A percentile compares a stretch with the other conserved stretches of the same genome.
Conservation (phyloP, 2,113 vertebrate genomes). For the Boleophthalmus pectinirostris region DNA sequence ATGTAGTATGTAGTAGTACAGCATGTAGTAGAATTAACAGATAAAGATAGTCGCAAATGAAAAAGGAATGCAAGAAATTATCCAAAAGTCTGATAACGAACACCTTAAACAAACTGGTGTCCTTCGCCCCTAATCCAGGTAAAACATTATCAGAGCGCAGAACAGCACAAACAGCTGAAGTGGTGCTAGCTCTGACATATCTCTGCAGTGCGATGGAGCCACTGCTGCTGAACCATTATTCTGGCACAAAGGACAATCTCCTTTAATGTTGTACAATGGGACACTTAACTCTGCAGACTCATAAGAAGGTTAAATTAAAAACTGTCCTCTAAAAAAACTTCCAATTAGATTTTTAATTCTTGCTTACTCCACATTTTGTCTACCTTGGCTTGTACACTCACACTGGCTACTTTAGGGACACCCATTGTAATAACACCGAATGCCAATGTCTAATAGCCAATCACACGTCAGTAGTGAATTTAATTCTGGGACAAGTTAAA, state of each 20-base stretch:
- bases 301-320: conserved; percentile 9
- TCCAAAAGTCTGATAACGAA: background rate
- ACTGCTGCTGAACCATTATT: conserved; percentile 11
- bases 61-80: background rate
- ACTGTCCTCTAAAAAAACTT: conserved; percentile 3
- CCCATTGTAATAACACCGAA: background rate
- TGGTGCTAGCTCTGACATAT: conserved; percentile 1
- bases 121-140: background rate
- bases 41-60: too few relatives aligned
- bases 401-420: conserved; percentile 15
- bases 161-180: background rate
- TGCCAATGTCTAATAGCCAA: too few relatives aligned
- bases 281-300: conserved; percentile 7
- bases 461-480: too few relatives aligned
- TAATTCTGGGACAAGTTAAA: too few relatives aligned
- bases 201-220: conserved; percentile 4
- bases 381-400: conserved; percentile 23
- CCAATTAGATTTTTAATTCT: background rate
- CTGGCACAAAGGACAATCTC: conserved; percentile 11
- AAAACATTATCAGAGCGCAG: background rate
- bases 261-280: conserved; percentile 13
- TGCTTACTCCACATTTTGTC: conserved; percentile 1
- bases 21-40: too few relatives aligned
- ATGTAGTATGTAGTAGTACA: too few relatives aligned
- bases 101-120: background rate